These are phyloP conservation scores for Vulpes vulpes DNA, from an alignment of 2,113 vertebrate species.

Conservation along the genomic window DNA sequence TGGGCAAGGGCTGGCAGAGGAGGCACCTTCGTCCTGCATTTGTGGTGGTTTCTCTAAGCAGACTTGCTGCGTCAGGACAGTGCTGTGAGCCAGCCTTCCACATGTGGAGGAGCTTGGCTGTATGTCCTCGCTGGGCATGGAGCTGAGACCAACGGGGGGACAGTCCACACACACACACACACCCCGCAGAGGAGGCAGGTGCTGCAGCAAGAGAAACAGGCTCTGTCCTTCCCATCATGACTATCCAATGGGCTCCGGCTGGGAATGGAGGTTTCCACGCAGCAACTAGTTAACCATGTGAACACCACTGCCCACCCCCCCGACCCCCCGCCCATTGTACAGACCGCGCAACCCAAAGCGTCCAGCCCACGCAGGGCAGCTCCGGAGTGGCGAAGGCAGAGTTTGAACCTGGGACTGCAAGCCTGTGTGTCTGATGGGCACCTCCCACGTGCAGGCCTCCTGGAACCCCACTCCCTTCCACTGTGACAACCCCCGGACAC, in stretches of 20 bases:
- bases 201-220: background rate
- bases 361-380: background rate
- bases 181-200: too few relatives aligned
- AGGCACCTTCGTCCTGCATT: background rate
- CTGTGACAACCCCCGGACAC: background rate
- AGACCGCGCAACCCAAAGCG: too few relatives aligned
- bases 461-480: too few relatives aligned
- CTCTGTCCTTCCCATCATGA: background rate
- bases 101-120: background rate
- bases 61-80: background rate
- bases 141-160: background rate
- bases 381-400: background rate
- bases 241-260: background rate
- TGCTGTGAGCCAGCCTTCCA: background rate
- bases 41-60: background rate
- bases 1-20: background rate
- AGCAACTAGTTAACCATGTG: too few relatives aligned
- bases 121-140: background rate
- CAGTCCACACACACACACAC: background rate
- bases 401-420: background rate
- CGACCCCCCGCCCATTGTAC: too few relatives aligned
- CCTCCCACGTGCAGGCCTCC: accelerated
- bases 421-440: background rate
- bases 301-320: too few relatives aligned
- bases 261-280: too few relatives aligned